Base-by-base conservation (phyloP, 2,797 vertebrate species). In the Xiphorhynchus erythropygius region DNA sequence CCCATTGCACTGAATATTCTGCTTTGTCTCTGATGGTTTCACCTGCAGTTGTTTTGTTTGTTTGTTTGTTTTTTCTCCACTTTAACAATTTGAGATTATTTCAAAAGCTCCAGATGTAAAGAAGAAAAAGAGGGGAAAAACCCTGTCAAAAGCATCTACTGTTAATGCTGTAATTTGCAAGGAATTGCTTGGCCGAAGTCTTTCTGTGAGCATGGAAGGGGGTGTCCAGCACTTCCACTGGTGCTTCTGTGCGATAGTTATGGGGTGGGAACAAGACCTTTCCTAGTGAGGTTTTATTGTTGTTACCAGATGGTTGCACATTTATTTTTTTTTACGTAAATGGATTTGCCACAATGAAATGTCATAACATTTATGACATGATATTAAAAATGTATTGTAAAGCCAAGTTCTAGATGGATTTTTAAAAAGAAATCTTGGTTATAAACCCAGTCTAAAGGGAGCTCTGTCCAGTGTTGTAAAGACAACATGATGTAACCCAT, bases 341-440 rank as follows among this genome's bases (percentile, higher is more conserved):
- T 97, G 97, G 94, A 98, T 98, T 97, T 98, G 97, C 97, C 98
- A 97, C 97, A 69, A 97, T 97, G 95, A 97, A 96, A 98, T 98
- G 99, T 99, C 99, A 99, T 99, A 99, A 99, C 99, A 99, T 99
- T 99, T 99, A 99, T 99, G 99, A 98, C 97, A 98, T 97, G 89
- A 75, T 98, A 98, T 98, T 98, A 97, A 98, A 97, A 96, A 90
- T 97, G 91, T 97, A 96, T 97, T 96, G 97, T 97, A 98, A 97
- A 98, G 96, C 98, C 97, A 97, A 97, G 97, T 97, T 95, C 94
- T 97, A 96, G 97, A 96, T 97, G 95, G 97, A 90, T 95, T 90
- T 96, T 97, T 92, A 79, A 92, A 88, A 93, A 94, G 87, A 97
- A 96, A 47, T 94, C 96, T 98, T 98, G 97, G 97, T 97, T 97